phyloP scores from a whole-genome alignment of 1,140 invertebrate genomes.

The Heterodera carotae region DNA sequence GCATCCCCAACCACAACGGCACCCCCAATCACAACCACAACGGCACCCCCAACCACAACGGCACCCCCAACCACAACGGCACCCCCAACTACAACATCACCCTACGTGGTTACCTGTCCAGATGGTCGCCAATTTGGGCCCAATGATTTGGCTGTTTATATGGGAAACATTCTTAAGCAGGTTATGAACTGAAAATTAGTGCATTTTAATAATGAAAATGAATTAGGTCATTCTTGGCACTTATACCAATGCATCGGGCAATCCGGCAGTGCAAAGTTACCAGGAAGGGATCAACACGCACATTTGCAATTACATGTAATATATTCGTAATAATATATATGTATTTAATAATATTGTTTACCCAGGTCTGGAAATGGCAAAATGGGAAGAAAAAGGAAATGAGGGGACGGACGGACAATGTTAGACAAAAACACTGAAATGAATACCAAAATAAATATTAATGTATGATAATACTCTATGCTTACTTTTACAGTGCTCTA shows the following conservation, averaged over 20 bases:
- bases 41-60: neutral
- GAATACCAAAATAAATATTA: too few relatives aligned
- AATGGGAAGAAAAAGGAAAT: neutral
- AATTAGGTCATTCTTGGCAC: conserved; percentile 17
- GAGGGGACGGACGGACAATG: too few relatives aligned
- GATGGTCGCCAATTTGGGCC: conserved; percentile 25
- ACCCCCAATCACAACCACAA: neutral
- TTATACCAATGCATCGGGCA: neutral
- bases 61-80: neutral
- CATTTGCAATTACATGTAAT: conserved; percentile 29
- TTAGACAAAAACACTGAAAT: too few relatives aligned
- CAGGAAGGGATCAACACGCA: conserved; percentile 23
- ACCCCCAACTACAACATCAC: neutral
- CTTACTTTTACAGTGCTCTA: too few relatives aligned
- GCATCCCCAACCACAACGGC: neutral
- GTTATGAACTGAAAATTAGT: neutral
- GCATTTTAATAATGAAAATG: neutral
- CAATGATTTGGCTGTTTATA: conserved; percentile 17
- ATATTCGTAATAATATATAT: neutral
- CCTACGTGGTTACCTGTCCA: conserved; percentile 1
- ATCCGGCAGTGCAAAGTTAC: conserved; percentile 3
- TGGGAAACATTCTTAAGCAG: conserved; percentile 23
- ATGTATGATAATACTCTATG: too few relatives aligned
- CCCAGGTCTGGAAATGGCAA: neutral
- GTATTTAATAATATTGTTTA: neutral